Evolutionary conservation across 2,113 vertebrate species (phyloP).

Genomic region (Mus spicilegus): DNA sequence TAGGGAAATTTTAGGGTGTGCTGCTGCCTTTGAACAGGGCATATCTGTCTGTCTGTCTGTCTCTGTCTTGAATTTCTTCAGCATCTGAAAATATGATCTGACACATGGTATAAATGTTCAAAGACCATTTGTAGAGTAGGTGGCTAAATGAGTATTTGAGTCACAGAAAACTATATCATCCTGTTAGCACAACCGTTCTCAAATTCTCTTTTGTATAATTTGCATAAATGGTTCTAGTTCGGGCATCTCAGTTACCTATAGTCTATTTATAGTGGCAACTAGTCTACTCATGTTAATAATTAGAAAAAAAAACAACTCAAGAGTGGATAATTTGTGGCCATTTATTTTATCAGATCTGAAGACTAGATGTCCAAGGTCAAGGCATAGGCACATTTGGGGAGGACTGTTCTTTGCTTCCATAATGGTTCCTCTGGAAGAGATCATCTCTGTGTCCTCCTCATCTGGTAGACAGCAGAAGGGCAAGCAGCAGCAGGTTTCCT

Average conservation of each 20-base stretch:
- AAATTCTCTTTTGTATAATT: not conserved
- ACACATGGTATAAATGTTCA: not conserved
- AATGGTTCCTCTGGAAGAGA: not conserved
- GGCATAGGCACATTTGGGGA: not conserved
- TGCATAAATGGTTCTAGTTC: not conserved
- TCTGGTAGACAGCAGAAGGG: not conserved
- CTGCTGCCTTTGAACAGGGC: not conserved
- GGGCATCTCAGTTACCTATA: not conserved
- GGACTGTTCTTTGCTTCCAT: not conserved
- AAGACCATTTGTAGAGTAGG: constrained; percentile 15
- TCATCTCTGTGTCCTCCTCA: not conserved
- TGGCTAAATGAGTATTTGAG: not conserved
- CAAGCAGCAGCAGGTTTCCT: too few relatives aligned
- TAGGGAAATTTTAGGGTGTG: not conserved
- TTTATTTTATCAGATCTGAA: not conserved
- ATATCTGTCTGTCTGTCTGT: not conserved
- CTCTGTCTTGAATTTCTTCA: not conserved
- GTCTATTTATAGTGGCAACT: not conserved
- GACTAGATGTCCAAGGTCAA: not conserved
- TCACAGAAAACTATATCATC: not conserved
- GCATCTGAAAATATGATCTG: not conserved
- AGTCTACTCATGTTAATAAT: not conserved
- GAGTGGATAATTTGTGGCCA: too few relatives aligned
- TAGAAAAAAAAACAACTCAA: not conserved
- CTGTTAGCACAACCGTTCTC: not conserved